Percentiles rank a stretch among this genome's conserved stretches.
Conservation (phyloP, 1,140 invertebrate genomes). For the Stratiolaelaps scimitus region DNA sequence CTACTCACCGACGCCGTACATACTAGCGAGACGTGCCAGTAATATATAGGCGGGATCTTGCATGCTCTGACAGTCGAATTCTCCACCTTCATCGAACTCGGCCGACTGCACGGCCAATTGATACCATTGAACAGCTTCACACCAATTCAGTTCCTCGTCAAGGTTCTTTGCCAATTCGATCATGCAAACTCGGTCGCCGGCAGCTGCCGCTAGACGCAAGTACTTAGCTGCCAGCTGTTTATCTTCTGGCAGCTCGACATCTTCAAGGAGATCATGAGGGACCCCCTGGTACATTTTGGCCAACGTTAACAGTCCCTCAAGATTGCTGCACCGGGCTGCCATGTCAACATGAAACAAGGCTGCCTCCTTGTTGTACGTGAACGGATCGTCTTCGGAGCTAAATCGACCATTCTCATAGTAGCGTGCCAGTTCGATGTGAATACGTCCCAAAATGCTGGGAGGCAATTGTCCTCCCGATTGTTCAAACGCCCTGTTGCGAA, state of each 20-base stretch:
- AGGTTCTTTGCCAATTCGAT: slow-evolving; percentile 46
- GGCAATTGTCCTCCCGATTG: slow-evolving; percentile 34
- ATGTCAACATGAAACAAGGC: slow-evolving; percentile 48
- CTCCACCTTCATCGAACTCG: slow-evolving; percentile 43
- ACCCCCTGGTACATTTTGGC: slow-evolving; percentile 45
- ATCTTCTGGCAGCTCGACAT: slow-evolving; percentile 40
- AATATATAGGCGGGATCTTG: slow-evolving; percentile 43
- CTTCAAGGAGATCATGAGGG: slow-evolving; percentile 45
- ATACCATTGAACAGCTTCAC: slow-evolving; percentile 45
- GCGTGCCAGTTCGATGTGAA: slow-evolving; percentile 49
- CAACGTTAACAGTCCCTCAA: slow-evolving; percentile 47
- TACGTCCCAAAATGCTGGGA: slow-evolving; percentile 40
- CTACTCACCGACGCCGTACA: slow-evolving; percentile 43
- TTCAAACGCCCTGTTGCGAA: slow-evolving; percentile 37
- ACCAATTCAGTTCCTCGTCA: slow-evolving; percentile 44
- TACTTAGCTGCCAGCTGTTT: slow-evolving; percentile 42
- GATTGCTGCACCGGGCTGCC: slow-evolving; percentile 46
- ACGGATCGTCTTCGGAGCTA: slow-evolving; percentile 37
- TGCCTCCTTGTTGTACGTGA: slow-evolving; percentile 45
- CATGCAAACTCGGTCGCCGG: slow-evolving; percentile 46
- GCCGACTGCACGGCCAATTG: slow-evolving; percentile 41
- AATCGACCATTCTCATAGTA: slow-evolving; percentile 50
- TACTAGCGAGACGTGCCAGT: slow-evolving; percentile 44
- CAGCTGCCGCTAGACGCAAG: slow-evolving; percentile 44
- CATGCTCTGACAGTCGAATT: slow-evolving; percentile 42